Evolutionary conservation across 1,140 invertebrate genomes (phyloP), one percentile per base, ranked within the genome.

Genomic region (Dufourea novaeangliae): DNA sequence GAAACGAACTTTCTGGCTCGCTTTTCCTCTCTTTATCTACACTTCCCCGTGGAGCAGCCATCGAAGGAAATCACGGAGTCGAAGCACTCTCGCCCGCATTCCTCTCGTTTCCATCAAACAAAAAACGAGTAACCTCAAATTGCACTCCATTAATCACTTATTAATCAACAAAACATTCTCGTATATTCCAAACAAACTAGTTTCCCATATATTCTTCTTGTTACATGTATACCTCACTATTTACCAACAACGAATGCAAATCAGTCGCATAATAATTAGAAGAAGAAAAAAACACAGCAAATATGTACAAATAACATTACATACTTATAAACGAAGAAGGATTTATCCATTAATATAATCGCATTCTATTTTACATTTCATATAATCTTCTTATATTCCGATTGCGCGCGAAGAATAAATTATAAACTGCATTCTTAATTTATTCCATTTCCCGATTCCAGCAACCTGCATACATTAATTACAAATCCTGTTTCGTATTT

Each of bases 1-100:
- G 59, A 37, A 73, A n/a, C 22, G 22, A 73, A 63, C 10, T 73
- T 64, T 27, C 70, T 32, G 62, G 8, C 39, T 62, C 22, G 22
- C 29, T 39, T 32, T 57, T 20, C 57, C 34, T 32, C 2, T 3
- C 37, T 70, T 57, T 29, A 27, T 39, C 22, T 22, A 17, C 34
- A 10, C 27, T 14, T 14, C 54, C 12, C 7, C n/a, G n/a, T n/a
- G n/a, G 6, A 11, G 14, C 8, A 32, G 6, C 14, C 12, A 25
- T 54, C 64, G 61, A 6, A 44, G 46, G n/a, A 25, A 17, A 17
- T 50, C 44, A 39, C 6, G 11, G 39, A 22, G 25, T 61, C 54
- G 20, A 71, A 41, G 56, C 27, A 61, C 39, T 11, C 11, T 0
- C 14, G 14, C 17, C n/a, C 8, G 54, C 14, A 44, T 32, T 32